phyloP scores from a whole-genome alignment of 2,113 vertebrate species.

The Bothrops jararaca region DNA sequence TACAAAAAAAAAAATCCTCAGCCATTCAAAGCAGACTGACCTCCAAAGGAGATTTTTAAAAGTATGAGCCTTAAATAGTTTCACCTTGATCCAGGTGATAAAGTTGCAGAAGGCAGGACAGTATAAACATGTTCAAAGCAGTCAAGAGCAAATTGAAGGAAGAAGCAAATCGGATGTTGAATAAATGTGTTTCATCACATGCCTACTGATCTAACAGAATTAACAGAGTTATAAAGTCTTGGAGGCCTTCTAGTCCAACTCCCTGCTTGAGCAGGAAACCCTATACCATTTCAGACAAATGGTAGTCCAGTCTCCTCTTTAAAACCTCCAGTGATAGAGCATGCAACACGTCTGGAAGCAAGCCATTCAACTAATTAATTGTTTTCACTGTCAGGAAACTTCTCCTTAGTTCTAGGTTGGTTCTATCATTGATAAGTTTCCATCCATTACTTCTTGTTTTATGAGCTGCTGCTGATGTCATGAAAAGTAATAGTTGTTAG shows the following conservation, averaged over 20 bases:
- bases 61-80: neutral
- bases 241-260: neutral
- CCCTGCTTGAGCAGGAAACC: neutral
- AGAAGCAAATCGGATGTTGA: neutral
- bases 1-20: neutral
- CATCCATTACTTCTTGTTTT: neutral
- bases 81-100: neutral
- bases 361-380: neutral
- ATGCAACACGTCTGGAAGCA: neutral
- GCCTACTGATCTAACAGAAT: neutral
- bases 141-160: neutral
- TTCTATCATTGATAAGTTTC: neutral
- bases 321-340: neutral
- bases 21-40: neutral
- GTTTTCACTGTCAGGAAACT: neutral
- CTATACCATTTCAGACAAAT: neutral
- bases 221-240: neutral
- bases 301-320: neutral
- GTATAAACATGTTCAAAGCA: neutral
- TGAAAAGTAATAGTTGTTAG: neutral
- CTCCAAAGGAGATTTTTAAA: neutral
- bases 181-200: neutral
- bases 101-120: neutral
- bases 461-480: neutral
- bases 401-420: neutral